Conservation (phyloP, 2,113 vertebrate genomes). For the Malurus cyaneus region DNA sequence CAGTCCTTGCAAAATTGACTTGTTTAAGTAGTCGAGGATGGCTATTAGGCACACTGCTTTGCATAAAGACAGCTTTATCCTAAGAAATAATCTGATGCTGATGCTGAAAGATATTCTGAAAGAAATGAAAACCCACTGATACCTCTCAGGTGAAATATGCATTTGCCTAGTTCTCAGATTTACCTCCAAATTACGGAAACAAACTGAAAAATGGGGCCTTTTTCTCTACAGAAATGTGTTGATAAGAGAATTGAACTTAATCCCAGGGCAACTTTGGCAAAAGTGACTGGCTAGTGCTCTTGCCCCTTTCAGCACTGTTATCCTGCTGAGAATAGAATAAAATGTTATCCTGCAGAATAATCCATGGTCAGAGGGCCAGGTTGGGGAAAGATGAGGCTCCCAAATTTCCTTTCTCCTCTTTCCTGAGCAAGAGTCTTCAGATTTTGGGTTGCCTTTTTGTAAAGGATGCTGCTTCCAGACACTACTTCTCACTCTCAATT, state of each 20-base stretch:
- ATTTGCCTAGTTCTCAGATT: background rate
- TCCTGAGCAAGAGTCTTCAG: background rate
- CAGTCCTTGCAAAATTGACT: conserved; percentile 29
- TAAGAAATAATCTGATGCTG: background rate
- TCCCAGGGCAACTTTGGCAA: background rate
- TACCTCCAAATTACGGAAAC: background rate
- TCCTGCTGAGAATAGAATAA: background rate
- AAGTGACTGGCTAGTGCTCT: background rate
- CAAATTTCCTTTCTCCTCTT: background rate
- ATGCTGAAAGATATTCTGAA: background rate
- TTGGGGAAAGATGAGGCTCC: background rate
- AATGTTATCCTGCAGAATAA: background rate
- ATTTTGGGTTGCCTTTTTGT: background rate
- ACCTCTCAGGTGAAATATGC: background rate
- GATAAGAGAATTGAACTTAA: background rate
- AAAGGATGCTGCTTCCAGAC: background rate
- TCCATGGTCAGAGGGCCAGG: background rate
- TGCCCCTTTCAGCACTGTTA: background rate
- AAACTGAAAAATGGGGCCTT: background rate
- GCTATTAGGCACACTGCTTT: conserved; percentile 28
- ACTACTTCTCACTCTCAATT: background rate
- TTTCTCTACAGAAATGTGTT: background rate
- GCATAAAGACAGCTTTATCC: conserved; percentile 8
- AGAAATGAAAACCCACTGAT: background rate
- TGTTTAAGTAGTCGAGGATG: background rate